These are phyloP conservation scores for Chelmon rostratus DNA, from an alignment of 2,797 vertebrate species.

Conservation along the genomic window DNA sequence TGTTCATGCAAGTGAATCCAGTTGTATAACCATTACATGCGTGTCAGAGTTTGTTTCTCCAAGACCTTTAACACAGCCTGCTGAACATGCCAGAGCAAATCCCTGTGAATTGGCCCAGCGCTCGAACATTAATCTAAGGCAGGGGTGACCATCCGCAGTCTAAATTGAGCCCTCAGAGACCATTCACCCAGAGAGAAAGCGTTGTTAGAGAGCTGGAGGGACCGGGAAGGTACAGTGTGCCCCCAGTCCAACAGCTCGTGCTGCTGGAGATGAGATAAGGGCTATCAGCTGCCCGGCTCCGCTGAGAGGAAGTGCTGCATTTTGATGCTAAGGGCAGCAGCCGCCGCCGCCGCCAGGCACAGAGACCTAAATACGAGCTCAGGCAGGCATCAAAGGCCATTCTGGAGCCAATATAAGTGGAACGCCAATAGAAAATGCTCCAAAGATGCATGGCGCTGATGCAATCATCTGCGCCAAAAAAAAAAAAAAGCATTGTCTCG, in stretches of 20 bases:
- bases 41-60: slow-evolving; percentile 82
- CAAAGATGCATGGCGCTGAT: slow-evolving; percentile 66
- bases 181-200: slow-evolving; percentile 80
- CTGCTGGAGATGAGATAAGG: slow-evolving; percentile 84
- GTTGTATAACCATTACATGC: slow-evolving; percentile 82
- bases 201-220: slow-evolving; percentile 80
- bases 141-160: slow-evolving; percentile 80
- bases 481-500: slow-evolving; percentile 46
- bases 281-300: slow-evolving; percentile 78
- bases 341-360: slow-evolving; percentile 44
- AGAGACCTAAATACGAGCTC: slow-evolving; percentile 64
- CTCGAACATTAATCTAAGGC: slow-evolving; percentile 82
- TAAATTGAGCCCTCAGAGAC: slow-evolving; percentile 89
- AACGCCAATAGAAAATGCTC: slow-evolving; percentile 69
- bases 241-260: slow-evolving; percentile 71
- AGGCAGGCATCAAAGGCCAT: slow-evolving; percentile 65
- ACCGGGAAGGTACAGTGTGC: slow-evolving; percentile 65
- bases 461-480: slow-evolving; percentile 60
- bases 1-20: slow-evolving; percentile 79
- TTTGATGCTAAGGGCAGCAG: slow-evolving; percentile 69
- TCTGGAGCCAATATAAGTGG: slow-evolving; percentile 60
- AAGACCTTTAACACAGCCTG: slow-evolving; percentile 83
- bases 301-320: slow-evolving; percentile 75
- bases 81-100: slow-evolving; percentile 84
- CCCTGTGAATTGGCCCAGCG: slow-evolving; percentile 79